Percentiles rank a stretch among this genome's conserved stretches.
phyloP scores from a whole-genome alignment of 2,797 vertebrate species.

The Orestias chungarensis region DNA sequence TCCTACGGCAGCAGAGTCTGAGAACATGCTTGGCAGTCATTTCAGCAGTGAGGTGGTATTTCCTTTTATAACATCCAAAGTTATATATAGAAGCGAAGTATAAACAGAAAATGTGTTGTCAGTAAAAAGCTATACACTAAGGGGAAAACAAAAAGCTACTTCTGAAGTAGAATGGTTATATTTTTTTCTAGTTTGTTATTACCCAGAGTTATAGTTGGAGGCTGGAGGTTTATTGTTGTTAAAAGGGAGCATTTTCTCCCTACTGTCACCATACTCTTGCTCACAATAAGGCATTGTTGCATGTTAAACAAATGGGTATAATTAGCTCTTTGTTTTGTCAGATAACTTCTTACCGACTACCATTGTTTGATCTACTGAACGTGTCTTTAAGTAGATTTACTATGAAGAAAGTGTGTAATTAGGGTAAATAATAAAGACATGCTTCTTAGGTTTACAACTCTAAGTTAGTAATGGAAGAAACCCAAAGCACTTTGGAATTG shows the following conservation, averaged over 20 bases:
- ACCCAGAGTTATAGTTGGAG: not conserved
- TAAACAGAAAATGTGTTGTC: not conserved
- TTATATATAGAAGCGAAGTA: not conserved
- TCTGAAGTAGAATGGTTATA: not conserved
- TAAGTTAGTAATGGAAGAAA: too few species aligned
- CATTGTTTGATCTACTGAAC: too few species aligned
- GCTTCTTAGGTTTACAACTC: too few species aligned
- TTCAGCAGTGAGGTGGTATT: not conserved
- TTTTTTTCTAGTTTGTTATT: not conserved
- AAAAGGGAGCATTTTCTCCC: too few species aligned
- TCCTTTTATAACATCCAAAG: not conserved
- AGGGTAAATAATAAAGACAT: too few species aligned
- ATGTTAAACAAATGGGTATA: not conserved
- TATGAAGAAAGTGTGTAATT: too few species aligned
- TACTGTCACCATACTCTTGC: too few species aligned
- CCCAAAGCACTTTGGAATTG: not conserved
- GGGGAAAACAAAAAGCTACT: not conserved
- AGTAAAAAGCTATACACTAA: not conserved
- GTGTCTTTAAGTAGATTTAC: too few species aligned
- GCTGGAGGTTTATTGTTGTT: too few species aligned
- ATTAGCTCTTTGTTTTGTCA: not conserved
- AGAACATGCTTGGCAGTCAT: constrained; percentile 4
- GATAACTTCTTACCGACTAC: not conserved
- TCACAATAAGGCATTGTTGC: not conserved
- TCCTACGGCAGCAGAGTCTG: constrained; percentile 13